Evolutionary conservation across 2,888 invertebrate species (phyloP), one percentile per base, ranked within the genome.

Genomic region (Leucania comma): DNA sequence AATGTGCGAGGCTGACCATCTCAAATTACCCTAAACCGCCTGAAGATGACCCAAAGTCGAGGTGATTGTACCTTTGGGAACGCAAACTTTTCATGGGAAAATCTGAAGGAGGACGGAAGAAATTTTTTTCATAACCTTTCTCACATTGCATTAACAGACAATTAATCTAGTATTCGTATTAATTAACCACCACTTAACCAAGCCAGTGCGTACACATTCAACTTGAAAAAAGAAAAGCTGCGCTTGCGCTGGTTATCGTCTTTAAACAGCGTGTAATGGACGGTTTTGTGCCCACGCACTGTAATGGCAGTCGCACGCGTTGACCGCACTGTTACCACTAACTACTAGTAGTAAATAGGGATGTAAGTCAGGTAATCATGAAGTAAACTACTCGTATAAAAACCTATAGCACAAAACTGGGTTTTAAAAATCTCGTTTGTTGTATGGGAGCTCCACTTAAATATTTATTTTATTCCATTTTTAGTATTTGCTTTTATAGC

Each of bases 241-340:
- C 53, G 58, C 59, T 73, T 62, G 61, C 80, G 60, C 24, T 69
- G 72, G 46, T 86, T 83, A 82, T 71, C 68, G 69, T 69, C 72
- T 81, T 79, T 73, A 83, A 86, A 68, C 60, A 79, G 83, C 86
- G 78, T 83, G 78, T 84, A 85, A 85, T 84, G 67, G 83, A 22
- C 68, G 77, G 75, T 77, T 75, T 78, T 80, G 61, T 72, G 82
- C 70, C 57, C 69, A 80, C 72, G 61, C 59, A 73, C 64, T 42
- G 57, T 73, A 81, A 76, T 77, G 68, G 59, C 53, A 59, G 42
- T 20, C 20, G 42, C 42, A 17, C 42, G 42, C 46, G 46, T 53
- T 78, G 86, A 80, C 80, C 86, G 73, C 76, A 68, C 73, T 60
- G 24, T 68, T 63, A 64, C 61, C 59, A 78, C 59, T 72, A 78